Evolutionary conservation across 64 coral and sea anemone species (phyloP).

Genomic region (Pocillopora damicornis): DNA sequence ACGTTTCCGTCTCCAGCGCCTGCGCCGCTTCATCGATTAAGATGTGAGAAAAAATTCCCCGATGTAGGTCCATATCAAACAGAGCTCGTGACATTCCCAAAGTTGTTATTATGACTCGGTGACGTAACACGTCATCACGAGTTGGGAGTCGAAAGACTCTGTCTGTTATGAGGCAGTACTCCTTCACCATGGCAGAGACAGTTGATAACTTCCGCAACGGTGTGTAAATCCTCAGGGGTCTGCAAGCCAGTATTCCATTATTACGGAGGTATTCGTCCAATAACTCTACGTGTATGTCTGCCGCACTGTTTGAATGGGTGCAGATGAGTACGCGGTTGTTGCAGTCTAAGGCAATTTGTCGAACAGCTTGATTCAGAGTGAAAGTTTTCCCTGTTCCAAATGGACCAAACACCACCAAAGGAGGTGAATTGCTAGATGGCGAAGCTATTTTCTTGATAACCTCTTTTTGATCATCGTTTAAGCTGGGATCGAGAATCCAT

Average conservation of each 20-base stretch:
- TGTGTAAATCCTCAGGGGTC: conserved; percentile 60
- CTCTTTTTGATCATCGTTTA: conserved; percentile 63
- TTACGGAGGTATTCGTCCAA: conserved; percentile 54
- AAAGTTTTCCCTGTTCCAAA: conserved; percentile 94
- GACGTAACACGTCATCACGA: conserved; percentile 32
- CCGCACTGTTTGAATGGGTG: conserved; percentile 85
- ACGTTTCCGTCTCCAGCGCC: conserved; percentile 72
- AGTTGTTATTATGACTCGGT: conserved; percentile 73
- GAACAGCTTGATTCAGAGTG: conserved; percentile 71
- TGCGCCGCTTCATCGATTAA: conserved; percentile 93
- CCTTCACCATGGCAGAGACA: conserved; percentile 16
- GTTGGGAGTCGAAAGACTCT: conserved; percentile 56
- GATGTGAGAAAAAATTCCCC: conserved; percentile 85
- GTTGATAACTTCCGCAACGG: conserved; percentile 30
- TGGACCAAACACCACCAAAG: conserved; percentile 84
- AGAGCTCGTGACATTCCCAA: conserved; percentile 65
- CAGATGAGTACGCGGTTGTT: conserved; percentile 70
- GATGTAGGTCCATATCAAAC: conserved; percentile 58
- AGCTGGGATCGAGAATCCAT: conserved; percentile 60
- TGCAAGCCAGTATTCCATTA: conserved; percentile 15
- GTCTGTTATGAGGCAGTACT: conserved; percentile 53
- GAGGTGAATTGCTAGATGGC: conserved; percentile 36
- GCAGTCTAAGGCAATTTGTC: conserved; percentile 38
- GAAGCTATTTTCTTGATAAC: conserved; percentile 68
- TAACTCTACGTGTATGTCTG: conserved; percentile 77